Evolutionary conservation across 2,888 invertebrate genomes (phyloP).

Genomic region (Cylloceria caligata): DNA sequence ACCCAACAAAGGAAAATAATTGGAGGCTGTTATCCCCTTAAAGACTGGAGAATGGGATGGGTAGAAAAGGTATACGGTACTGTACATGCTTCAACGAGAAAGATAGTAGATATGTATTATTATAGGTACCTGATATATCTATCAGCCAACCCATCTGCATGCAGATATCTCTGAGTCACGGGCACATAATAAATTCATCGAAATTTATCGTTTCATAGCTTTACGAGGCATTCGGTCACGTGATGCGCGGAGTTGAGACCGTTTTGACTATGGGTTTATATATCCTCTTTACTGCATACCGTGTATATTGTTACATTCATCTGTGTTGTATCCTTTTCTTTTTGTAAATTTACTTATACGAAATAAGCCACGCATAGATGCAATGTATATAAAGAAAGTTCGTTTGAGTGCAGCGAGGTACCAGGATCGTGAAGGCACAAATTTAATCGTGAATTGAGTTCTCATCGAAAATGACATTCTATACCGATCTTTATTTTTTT

Average conservation of each 20-base stretch:
- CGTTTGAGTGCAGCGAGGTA: conserved; percentile 51
- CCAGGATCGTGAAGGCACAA: conserved; percentile 58
- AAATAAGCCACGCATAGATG: conserved; percentile 12
- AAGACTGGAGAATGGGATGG: neutral
- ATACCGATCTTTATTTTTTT: neutral
- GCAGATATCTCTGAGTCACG: conserved; percentile 58
- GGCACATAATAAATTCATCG: conserved; percentile 69
- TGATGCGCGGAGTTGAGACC: neutral
- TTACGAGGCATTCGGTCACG: conserved; percentile 60
- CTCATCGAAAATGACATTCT: conserved; percentile 42
- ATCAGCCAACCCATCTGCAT: conserved; percentile 27
- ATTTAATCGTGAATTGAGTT: conserved; percentile 48
- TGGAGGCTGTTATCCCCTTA: too few species aligned
- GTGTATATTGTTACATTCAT: conserved; percentile 23
- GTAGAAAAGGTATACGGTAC: neutral
- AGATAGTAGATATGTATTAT: neutral
- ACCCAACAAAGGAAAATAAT: too few species aligned
- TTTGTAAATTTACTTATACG: conserved; percentile 14
- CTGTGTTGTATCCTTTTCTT: neutral
- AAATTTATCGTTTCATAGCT: conserved; percentile 67
- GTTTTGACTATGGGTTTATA: conserved; percentile 11
- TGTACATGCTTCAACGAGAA: conserved; percentile 50
- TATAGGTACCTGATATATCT: conserved; percentile 4
- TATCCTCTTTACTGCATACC: conserved; percentile 9
- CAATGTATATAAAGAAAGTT: conserved; percentile 27